phyloP scores from a whole-genome alignment of 2,113 vertebrate species.

The Aix galericulata region DNA sequence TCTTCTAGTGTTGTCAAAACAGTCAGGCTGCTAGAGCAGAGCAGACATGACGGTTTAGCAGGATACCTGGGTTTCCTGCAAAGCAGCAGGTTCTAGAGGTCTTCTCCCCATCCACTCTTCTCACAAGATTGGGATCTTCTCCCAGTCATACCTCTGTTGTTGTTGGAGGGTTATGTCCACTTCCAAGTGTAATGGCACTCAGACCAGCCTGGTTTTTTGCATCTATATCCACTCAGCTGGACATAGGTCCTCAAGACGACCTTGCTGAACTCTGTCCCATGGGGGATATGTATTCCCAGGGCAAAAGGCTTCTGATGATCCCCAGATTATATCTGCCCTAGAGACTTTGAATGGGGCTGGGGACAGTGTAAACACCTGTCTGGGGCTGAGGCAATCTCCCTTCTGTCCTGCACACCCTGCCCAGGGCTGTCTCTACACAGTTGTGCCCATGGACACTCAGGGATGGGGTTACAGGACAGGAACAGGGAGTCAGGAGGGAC shows the following conservation, averaged over 20 bases:
- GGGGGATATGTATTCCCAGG: background rate
- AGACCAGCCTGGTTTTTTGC: background rate
- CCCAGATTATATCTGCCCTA: accelerated
- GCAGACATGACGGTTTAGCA: background rate
- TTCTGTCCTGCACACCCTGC: background rate
- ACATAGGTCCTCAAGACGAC: background rate
- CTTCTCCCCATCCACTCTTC: background rate
- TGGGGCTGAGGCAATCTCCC: background rate
- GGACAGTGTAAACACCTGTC: background rate
- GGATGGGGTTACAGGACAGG: background rate
- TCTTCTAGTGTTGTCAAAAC: background rate
- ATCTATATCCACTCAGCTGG: background rate
- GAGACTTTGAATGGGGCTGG: background rate
- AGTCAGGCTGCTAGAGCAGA: background rate
- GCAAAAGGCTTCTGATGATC: background rate
- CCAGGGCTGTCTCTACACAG: background rate
- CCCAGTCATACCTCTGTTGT: background rate
- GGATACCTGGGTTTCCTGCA: background rate
- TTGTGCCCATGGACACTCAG: background rate
- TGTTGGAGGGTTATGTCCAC: background rate
- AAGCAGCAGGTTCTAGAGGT: background rate
- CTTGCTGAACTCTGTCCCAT: background rate
- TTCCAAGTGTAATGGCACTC: background rate
- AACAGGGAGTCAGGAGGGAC: background rate
- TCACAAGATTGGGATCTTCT: background rate